phyloP scores from a whole-genome alignment of 2,797 vertebrate genomes.

The Paedocypris micromegethes region DNA sequence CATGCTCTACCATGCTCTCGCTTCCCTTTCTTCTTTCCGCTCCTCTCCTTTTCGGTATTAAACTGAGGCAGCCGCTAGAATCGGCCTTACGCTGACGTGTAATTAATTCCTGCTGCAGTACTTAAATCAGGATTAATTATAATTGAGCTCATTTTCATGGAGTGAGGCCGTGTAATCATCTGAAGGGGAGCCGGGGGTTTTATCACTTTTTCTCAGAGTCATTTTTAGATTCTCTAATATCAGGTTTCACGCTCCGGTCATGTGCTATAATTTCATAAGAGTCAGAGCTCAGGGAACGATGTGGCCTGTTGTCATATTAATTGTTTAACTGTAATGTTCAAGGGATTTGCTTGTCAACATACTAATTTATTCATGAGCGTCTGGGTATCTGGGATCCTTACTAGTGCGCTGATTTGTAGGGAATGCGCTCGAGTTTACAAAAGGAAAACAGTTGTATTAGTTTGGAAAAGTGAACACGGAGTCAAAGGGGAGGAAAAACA shows the following conservation, averaged over 20 bases:
- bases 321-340: slow-evolving; percentile 8
- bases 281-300: slow-evolving; percentile 10
- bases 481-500: background rate
- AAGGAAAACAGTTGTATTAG: background rate
- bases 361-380: slow-evolving; percentile 12
- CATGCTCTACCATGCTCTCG: no score
- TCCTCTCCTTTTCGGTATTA: slow-evolving; percentile 2
- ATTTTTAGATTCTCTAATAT: slow-evolving; percentile 23
- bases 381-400: background rate
- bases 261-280: slow-evolving; percentile 2
- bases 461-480: background rate
- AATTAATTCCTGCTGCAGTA: slow-evolving; percentile 60
- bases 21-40: no score
- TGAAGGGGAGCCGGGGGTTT: slow-evolving; percentile 46
- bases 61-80: slow-evolving; percentile 18
- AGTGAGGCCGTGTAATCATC: slow-evolving; percentile 48
- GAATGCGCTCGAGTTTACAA: slow-evolving; percentile 1
- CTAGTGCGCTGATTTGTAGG: background rate
- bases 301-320: background rate
- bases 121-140: slow-evolving; percentile 67
- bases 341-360: slow-evolving; percentile 18
- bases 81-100: slow-evolving; percentile 47
- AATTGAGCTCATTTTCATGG: slow-evolving; percentile 49
- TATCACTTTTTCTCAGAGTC: slow-evolving; percentile 53
- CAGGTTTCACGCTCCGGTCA: slow-evolving; percentile 5